Evolutionary conservation across 2,888 invertebrate genomes (phyloP).

Genomic region (Eupithecia pulchellata): DNA sequence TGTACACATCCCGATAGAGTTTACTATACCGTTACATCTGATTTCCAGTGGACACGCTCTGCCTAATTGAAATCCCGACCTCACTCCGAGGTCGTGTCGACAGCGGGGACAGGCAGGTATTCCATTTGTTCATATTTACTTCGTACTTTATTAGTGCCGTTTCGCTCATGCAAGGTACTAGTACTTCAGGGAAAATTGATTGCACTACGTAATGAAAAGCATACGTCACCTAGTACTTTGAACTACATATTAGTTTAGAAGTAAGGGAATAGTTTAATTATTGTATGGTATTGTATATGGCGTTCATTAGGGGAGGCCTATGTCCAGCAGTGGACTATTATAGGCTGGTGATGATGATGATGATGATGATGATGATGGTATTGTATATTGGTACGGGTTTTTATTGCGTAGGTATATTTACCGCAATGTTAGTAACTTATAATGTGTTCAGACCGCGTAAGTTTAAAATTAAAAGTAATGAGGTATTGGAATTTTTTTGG

Average conservation of each 20-base stretch:
- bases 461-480: no score
- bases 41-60: background rate
- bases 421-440: no score
- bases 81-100: background rate
- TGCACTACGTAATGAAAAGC: background rate
- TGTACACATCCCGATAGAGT: background rate
- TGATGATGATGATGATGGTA: no score
- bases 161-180: background rate
- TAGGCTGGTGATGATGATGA: no score
- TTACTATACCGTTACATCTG: background rate
- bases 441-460: no score
- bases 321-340: no score
- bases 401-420: no score
- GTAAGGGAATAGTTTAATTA: no score
- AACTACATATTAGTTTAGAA: background rate
- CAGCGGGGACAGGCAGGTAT: background rate
- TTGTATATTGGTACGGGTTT: no score
- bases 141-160: background rate
- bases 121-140: background rate
- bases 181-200: background rate
- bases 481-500: no score
- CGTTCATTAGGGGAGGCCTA: no score
- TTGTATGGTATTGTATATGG: no score
- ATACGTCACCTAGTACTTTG: background rate
- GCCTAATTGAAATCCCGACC: slow-evolving; percentile 7